These are phyloP conservation scores for Dione juno DNA, from an alignment of 2,888 invertebrate species.

Conservation along the genomic window DNA sequence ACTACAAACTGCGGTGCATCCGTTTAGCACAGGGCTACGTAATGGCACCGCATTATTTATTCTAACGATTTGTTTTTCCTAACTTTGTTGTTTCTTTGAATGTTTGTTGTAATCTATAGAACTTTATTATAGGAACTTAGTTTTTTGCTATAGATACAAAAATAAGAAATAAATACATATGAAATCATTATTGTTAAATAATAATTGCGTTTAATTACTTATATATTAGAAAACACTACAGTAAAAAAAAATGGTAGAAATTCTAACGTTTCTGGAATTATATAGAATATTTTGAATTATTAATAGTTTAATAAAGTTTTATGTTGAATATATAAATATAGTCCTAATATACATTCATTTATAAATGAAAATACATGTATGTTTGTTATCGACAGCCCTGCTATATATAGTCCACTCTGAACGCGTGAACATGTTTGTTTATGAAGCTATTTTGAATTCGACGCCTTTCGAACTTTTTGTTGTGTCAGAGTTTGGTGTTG, in stretches of 20 bases:
- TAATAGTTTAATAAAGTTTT: too few relatives aligned
- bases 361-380: not conserved
- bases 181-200: not conserved
- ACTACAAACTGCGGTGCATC: constrained; percentile 56
- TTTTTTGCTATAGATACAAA: too few relatives aligned
- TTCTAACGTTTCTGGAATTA: not conserved
- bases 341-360: not conserved
- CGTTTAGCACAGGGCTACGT: constrained; percentile 51
- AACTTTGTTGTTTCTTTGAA: too few relatives aligned
- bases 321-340: not conserved
- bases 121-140: not conserved
- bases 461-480: constrained; percentile 50
- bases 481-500: constrained; percentile 34
- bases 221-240: not conserved
- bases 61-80: not conserved
- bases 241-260: not conserved
- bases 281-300: not conserved
- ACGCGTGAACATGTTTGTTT: constrained; percentile 62
- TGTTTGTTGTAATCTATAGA: not conserved
- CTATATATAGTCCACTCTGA: constrained; percentile 52
- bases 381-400: constrained; percentile 47
- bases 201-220: not conserved
- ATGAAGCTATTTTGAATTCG: constrained; percentile 68
- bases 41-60: constrained; percentile 1
- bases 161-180: too few relatives aligned